Base-by-base conservation (phyloP, 2,888 invertebrate species). In the Drosophila mulleri region DNA sequence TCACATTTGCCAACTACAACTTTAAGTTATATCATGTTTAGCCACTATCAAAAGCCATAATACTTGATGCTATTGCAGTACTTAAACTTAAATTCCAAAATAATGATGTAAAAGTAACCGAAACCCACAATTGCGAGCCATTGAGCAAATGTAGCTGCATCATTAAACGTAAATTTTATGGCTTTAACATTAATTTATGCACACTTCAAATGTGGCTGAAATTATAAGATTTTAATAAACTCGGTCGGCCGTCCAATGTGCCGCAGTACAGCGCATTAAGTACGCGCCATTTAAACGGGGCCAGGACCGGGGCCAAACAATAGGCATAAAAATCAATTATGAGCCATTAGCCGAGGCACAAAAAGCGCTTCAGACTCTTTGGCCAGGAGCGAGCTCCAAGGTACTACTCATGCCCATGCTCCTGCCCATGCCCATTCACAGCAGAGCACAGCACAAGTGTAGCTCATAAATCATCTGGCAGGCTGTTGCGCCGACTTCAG, bases 301-400 rank as follows among this genome's bases (percentile, higher is more conserved):
- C 75, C 74, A 75, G 14, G 8, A 14, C 47, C 83, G 54, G 57
- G 64, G 65, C 75, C 75, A 79, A 79, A 77, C 89, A 79, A 83
- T 89, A 83, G 89, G 85, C 85, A 86, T 89, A 89, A 87, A 87
- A 86, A 86, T 86, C 89, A 86, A 89, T 86, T 86, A 86, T 89
- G 87, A 87, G 73, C 89, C 85, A 86, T 87, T 89, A 85, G 87
- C 60, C 75, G 57, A 57, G 65, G 68, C 78, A 80, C 78, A 75
- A 83, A 68, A 63, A 67, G 66, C 61, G 56, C n/a, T 41, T 45
- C 65, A 72, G 61, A 54, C 56, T n/a, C 65, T 29, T 39, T 50
- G 52, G 39, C 20, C 58, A 41, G 39, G 29, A 39, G 32, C 39
- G 18, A 41, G 32, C 39, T 32, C 29, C 29, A 18, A 48, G 26